These are phyloP conservation scores for Melieria omissa DNA, from an alignment of 2,888 invertebrate species.

Conservation along the genomic window DNA sequence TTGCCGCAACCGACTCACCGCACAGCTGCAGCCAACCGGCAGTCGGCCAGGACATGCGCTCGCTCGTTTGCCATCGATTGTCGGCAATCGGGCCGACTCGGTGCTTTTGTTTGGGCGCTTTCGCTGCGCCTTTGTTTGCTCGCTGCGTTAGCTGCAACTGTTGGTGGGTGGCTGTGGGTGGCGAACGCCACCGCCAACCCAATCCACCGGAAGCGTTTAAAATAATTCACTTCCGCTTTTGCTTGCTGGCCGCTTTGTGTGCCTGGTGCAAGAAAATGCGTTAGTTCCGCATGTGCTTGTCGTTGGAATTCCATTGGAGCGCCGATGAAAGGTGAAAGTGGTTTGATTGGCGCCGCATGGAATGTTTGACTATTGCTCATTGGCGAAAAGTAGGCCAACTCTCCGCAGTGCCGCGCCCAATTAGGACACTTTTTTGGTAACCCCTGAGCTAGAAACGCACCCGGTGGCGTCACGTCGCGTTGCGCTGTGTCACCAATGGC, in stretches of 20 bases:
- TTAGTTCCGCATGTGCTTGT: conserved; percentile 59
- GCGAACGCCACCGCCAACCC: not conserved
- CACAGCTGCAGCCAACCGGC: not conserved
- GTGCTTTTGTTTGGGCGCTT: no score
- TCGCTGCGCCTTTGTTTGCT: not conserved
- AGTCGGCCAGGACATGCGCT: no score
- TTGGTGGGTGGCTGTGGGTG: not conserved
- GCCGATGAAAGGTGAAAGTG: no score
- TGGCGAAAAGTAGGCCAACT: no score
- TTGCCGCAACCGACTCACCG: no score
- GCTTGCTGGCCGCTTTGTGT: conserved; percentile 49
- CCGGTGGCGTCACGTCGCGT: no score
- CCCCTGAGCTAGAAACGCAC: no score
- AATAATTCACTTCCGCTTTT: conserved; percentile 58
- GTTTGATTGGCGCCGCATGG: conserved; percentile 16
- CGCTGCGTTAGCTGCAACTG: not conserved
- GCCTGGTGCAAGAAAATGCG: conserved; percentile 60
- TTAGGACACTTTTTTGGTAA: no score
- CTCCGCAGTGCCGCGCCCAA: no score
- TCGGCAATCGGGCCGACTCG: no score
- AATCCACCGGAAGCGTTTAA: conserved; percentile 47
- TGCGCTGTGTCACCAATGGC: not conserved
- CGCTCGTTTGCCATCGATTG: no score
- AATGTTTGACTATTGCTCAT: not conserved
- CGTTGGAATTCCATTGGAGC: conserved; percentile 40